Evolutionary conservation across 2,113 vertebrate genomes (phyloP), one percentile per base, ranked within the genome.

Genomic region (Fregata magnificens): DNA sequence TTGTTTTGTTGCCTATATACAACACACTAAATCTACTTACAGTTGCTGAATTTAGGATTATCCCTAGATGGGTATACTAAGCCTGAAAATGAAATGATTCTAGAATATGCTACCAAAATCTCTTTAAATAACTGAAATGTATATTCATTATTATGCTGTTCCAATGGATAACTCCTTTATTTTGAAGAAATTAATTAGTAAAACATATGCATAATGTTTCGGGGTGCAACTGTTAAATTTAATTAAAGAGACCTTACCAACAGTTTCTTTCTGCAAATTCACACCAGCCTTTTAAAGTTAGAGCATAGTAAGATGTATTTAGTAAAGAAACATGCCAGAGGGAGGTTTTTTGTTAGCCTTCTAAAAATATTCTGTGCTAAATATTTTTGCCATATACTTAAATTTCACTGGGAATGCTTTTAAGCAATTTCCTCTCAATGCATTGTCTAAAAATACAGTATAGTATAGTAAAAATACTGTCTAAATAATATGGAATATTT

Each of bases 331-430:
- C 26, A 66, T 25, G 49, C n/a, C 69, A 88, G 31, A 83, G 38
- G n/a, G 32, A 77, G 22, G 9, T 11, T 82, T 74, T 91, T 55
- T 78, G 62, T 73, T 83, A 69, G 38, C 36, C 38, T 86, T 67
- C 90, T 95, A 88, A 92, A 96, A 95, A 86, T 90, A 86, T 31
- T 62, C 63, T 38, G 11, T 53, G 49, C 28, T 29, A 82, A 94
- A 40, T 86, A 62, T 73, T 93, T 96, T 95, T 93, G 50, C 38
- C 47, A 76, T 26, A 45, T 73, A 88, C 59, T 83, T 86, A 83
- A 44, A 92, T 77, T 90, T 81, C 47, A 69, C 65, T 65, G n/a
- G 19, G 25, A 69, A 67, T 53, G 31, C 26, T 73, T 90, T 85
- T 36, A 85, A 70, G 55, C 24, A 49, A 73, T 77, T 85, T 81